A percentile compares a stretch with the other conserved stretches of the same genome.
These are phyloP conservation scores for Mellilla xanthometata DNA, from an alignment of 2,888 invertebrate species.

Conservation along the genomic window DNA sequence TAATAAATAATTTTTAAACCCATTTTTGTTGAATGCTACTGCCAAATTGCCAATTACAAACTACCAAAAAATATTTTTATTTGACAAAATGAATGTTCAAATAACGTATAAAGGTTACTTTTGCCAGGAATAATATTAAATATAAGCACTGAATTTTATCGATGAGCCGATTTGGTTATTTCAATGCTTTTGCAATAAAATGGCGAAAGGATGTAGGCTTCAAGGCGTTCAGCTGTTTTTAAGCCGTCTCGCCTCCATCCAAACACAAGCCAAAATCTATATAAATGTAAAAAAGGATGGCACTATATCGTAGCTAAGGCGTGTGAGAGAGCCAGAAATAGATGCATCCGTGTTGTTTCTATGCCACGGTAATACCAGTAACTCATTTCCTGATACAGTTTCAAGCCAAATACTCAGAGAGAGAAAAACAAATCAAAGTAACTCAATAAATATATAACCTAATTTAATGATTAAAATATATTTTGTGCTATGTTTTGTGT, in stretches of 20 bases:
- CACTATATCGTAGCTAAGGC: slow-evolving; percentile 40
- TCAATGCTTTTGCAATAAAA: slow-evolving; percentile 53
- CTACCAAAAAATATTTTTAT: too few species aligned
- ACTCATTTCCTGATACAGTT: too few species aligned
- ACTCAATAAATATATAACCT: too few species aligned
- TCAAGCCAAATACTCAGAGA: too few species aligned
- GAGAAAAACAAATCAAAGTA: too few species aligned
- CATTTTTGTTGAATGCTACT: too few species aligned
- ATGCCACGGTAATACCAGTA: slow-evolving; percentile 29
- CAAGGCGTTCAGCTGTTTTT: slow-evolving; percentile 67
- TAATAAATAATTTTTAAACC: too few species aligned
- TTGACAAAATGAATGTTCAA: too few species aligned
- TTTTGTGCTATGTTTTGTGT: too few species aligned
- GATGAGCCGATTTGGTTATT: neutral
- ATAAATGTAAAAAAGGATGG: slow-evolving; percentile 76
- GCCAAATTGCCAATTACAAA: too few species aligned
- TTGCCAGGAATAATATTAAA: neutral
- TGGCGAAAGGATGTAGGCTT: slow-evolving; percentile 62
- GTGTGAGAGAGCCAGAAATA: slow-evolving; percentile 48
- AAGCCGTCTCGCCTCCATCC: slow-evolving; percentile 71
- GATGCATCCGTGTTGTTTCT: slow-evolving; percentile 65
- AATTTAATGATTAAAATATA: too few species aligned
- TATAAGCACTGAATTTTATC: neutral
- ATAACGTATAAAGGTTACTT: neutral
- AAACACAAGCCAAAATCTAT: slow-evolving; percentile 79